These are phyloP conservation scores for Pachypeltis micranthus DNA, from an alignment of 1,140 invertebrate genomes.

Conservation along the genomic window DNA sequence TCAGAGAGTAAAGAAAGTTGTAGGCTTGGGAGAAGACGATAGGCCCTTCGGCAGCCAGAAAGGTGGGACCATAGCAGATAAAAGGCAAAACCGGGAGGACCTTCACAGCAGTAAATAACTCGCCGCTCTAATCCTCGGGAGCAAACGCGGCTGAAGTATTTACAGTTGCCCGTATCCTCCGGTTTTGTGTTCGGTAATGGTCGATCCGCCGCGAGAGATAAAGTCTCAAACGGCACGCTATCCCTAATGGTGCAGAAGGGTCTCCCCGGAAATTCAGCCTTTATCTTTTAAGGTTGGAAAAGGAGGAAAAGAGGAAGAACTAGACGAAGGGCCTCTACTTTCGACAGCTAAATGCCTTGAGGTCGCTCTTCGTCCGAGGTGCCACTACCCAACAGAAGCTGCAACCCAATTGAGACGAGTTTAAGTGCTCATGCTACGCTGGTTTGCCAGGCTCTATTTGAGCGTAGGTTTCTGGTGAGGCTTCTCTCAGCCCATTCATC, in stretches of 20 bases:
- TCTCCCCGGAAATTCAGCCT: conserved; percentile 12
- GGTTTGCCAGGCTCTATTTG: no score
- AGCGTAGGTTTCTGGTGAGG: no score
- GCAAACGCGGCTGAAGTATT: conserved; percentile 12
- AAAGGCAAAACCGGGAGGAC: neutral
- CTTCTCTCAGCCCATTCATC: no score
- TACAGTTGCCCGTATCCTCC: conserved; percentile 13
- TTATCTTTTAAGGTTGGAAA: conserved; percentile 2
- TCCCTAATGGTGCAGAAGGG: conserved; percentile 17
- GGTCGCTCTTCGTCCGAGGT: no score
- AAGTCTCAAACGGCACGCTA: conserved; percentile 11
- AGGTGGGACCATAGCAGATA: no score
- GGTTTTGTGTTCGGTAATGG: conserved; percentile 16
- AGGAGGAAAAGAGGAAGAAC: conserved; percentile 5
- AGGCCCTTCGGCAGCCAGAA: no score
- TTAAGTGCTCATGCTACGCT: no score
- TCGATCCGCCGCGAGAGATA: conserved; percentile 11
- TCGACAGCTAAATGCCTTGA: conserved; percentile 8
- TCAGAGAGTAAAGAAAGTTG: no score
- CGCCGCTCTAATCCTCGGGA: conserved; percentile 11
- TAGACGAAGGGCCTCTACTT: no score
- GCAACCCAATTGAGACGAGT: no score
- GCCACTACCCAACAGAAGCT: neutral
- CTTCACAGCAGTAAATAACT: conserved; percentile 13
- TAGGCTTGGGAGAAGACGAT: no score